phyloP scores from a whole-genome alignment of 2,888 invertebrate genomes.

The Acanthoscelides obtectus region DNA sequence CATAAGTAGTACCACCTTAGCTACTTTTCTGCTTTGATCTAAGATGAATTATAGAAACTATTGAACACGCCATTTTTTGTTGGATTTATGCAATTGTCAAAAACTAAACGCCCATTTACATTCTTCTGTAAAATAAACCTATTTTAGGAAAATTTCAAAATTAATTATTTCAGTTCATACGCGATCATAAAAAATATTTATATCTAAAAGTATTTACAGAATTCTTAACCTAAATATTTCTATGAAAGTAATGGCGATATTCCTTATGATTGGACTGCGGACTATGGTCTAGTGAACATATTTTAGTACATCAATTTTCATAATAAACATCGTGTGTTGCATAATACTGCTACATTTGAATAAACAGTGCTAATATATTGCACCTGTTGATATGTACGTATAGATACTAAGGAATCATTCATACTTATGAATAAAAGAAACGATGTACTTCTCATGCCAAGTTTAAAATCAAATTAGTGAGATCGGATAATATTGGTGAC shows the following conservation, averaged over 20 bases:
- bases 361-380: not conserved
- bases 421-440: not conserved
- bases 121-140: too few species aligned
- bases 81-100: too few species aligned
- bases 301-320: not conserved
- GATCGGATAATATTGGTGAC: not conserved
- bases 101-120: too few species aligned
- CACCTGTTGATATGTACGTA: not conserved
- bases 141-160: too few species aligned
- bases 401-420: not conserved
- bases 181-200: too few species aligned
- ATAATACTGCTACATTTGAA: not conserved
- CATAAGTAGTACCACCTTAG: too few species aligned
- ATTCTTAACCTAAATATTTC: not conserved
- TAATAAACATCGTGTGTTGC: not conserved
- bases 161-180: too few species aligned
- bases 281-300: not conserved
- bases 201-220: not conserved
- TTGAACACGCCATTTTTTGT: too few species aligned
- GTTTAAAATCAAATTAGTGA: not conserved
- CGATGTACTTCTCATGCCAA: not conserved
- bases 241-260: not conserved
- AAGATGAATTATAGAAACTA: too few species aligned
- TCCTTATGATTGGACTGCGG: not conserved
- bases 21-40: too few species aligned